These are phyloP conservation scores for Agonopterix arenella DNA, from an alignment of 2,888 invertebrate species.

Conservation along the genomic window DNA sequence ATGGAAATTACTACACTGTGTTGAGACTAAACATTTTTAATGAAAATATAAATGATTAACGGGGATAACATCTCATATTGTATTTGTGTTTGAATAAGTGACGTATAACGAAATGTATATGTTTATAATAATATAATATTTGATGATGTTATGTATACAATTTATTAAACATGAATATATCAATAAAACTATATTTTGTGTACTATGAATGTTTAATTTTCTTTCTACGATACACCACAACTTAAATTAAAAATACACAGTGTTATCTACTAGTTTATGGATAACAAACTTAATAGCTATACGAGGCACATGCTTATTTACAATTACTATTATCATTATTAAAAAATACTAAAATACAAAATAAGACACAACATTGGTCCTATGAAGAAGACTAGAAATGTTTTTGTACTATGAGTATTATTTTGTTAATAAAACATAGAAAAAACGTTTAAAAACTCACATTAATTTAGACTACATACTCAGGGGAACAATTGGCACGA, in stretches of 20 bases:
- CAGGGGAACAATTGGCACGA: slow-evolving; percentile 65
- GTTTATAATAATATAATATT: slow-evolving; percentile 77
- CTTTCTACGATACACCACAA: slow-evolving; percentile 31
- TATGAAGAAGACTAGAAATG: slow-evolving; percentile 46
- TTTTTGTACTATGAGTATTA: slow-evolving; percentile 59
- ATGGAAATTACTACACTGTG: slow-evolving; percentile 51
- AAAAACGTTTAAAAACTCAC: background rate
- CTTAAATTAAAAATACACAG: slow-evolving; percentile 1
- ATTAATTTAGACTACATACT: slow-evolving; percentile 1
- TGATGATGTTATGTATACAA: slow-evolving; percentile 77
- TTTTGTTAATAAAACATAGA: slow-evolving; percentile 14
- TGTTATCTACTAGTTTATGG: slow-evolving; percentile 1
- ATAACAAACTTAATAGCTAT: slow-evolving; percentile 5
- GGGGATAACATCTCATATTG: slow-evolving; percentile 76
- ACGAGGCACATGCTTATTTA: slow-evolving; percentile 7
- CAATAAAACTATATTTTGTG: slow-evolving; percentile 79
- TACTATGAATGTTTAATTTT: slow-evolving; percentile 67
- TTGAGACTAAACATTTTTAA: slow-evolving; percentile 60
- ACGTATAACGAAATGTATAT: slow-evolving; percentile 76
- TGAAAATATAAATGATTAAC: slow-evolving; percentile 48
- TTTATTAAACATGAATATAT: slow-evolving; percentile 77
- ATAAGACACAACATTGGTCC: slow-evolving; percentile 2
- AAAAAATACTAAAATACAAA: slow-evolving; percentile 2
- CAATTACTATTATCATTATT: slow-evolving; percentile 2
- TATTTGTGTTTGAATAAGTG: slow-evolving; percentile 74